These are phyloP conservation scores for Phalloptychus januarius DNA, from an alignment of 2,797 vertebrate genomes.

Conservation along the genomic window DNA sequence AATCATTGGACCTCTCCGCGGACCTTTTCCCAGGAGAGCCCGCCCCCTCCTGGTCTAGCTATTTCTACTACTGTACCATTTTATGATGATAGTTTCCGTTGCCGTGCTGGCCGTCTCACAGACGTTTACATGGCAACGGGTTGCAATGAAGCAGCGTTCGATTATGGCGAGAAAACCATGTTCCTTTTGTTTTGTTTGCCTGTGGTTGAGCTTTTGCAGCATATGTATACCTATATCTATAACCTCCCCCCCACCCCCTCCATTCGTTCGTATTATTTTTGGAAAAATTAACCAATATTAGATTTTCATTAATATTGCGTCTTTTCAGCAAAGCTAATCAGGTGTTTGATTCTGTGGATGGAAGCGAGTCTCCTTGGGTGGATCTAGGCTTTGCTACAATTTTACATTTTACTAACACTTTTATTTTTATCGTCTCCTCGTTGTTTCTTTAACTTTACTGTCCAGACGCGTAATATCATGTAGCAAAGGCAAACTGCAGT, in stretches of 20 bases:
- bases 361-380: slow-evolving; percentile 84
- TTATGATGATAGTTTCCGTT: slow-evolving; percentile 99
- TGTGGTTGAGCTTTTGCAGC: slow-evolving; percentile 90
- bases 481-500: slow-evolving; percentile 74
- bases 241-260: slow-evolving; percentile 12
- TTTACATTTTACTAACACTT: slow-evolving; percentile 61
- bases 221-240: slow-evolving; percentile 77
- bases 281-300: slow-evolving; percentile 63
- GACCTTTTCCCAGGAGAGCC: slow-evolving; percentile 99
- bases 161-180: slow-evolving; percentile 82
- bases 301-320: slow-evolving; percentile 71
- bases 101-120: slow-evolving; percentile 84
- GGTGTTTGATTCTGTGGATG: slow-evolving; percentile 94
- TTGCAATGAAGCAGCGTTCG: slow-evolving; percentile 84
- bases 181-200: slow-evolving; percentile 77
- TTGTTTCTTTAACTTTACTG: slow-evolving; percentile 54
- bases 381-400: slow-evolving; percentile 78
- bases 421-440: slow-evolving; percentile 37
- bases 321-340: slow-evolving; percentile 85
- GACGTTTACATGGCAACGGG: slow-evolving; percentile 94
- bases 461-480: slow-evolving; percentile 66
- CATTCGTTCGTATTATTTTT: slow-evolving; percentile 68
- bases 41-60: slow-evolving; percentile 99
- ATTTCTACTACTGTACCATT: slow-evolving; percentile 99
- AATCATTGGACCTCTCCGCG: slow-evolving; percentile 99